These are phyloP conservation scores for Coptodon bakossiorum DNA, from an alignment of 2,113 vertebrate genomes.

Conservation along the genomic window DNA sequence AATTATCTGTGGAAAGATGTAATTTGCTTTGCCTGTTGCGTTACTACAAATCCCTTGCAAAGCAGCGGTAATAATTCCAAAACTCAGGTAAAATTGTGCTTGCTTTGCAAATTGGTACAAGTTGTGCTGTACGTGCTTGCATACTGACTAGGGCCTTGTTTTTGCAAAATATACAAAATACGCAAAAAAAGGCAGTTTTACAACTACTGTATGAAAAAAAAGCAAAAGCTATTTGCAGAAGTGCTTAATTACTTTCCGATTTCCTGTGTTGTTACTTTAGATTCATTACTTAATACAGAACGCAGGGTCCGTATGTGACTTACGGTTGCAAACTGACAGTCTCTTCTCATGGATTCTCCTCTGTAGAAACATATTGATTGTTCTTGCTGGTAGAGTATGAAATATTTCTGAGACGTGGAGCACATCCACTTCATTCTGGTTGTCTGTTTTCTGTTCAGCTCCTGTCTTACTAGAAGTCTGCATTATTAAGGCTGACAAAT, in stretches of 20 bases:
- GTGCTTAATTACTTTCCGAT: background rate
- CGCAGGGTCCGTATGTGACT: background rate
- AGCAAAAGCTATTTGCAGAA: background rate
- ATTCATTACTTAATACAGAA: background rate
- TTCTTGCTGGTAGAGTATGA: slow-evolving; percentile 9
- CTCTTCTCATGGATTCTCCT: background rate
- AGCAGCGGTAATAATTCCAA: background rate
- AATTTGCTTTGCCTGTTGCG: background rate
- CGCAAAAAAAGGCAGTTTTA: background rate
- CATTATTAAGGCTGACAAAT: background rate
- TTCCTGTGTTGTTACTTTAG: background rate
- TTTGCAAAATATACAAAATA: background rate
- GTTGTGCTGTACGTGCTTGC: background rate
- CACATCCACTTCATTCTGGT: background rate
- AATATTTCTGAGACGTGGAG: slow-evolving; percentile 17
- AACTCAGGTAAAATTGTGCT: background rate
- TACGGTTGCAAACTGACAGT: background rate
- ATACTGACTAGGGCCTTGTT: background rate
- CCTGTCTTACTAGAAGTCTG: background rate
- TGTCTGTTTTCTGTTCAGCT: background rate
- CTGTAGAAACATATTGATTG: slow-evolving; percentile 28
- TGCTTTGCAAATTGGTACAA: background rate
- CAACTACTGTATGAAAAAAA: background rate
- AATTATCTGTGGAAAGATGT: background rate
- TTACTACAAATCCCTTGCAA: background rate